Evolutionary conservation across 1,140 invertebrate species (phyloP).

Genomic region (Anastrepha ludens): DNA sequence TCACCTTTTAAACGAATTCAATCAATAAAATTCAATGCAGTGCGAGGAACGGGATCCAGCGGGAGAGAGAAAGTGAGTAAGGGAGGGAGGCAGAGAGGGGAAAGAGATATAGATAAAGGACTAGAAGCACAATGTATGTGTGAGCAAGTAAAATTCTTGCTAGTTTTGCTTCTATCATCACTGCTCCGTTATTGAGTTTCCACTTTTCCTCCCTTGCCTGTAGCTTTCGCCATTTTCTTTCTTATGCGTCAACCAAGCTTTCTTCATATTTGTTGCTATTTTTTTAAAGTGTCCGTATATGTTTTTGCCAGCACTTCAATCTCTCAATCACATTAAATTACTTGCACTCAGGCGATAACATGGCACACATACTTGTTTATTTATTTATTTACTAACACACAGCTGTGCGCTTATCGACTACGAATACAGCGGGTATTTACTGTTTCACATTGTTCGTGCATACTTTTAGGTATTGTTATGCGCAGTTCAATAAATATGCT

Average conservation of each 20-base stretch:
- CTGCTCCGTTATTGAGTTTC: background rate
- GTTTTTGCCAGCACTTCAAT: slow-evolving; percentile 37
- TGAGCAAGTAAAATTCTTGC: background rate
- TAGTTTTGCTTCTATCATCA: background rate
- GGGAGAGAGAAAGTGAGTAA: background rate
- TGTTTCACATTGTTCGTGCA: background rate
- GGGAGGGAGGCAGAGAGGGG: background rate
- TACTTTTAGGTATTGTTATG: slow-evolving; percentile 46
- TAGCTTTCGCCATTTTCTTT: background rate
- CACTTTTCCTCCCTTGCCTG: background rate
- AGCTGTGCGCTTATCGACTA: background rate
- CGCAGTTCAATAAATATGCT: slow-evolving; percentile 3
- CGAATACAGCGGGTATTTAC: background rate
- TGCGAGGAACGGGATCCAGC: background rate
- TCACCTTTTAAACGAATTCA: slow-evolving; percentile 50
- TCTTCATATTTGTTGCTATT: slow-evolving; percentile 30
- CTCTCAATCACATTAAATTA: slow-evolving; percentile 52
- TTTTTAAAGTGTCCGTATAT: slow-evolving; percentile 34
- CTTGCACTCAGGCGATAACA: slow-evolving; percentile 36
- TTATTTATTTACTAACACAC: slow-evolving; percentile 28
- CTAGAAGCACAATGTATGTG: background rate
- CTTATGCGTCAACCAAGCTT: background rate
- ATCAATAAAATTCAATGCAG: slow-evolving; percentile 40
- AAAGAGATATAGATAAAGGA: background rate
- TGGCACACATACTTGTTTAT: background rate